Evolutionary conservation across 2,888 invertebrate species (phyloP).

Genomic region (Syritta pipiens): DNA sequence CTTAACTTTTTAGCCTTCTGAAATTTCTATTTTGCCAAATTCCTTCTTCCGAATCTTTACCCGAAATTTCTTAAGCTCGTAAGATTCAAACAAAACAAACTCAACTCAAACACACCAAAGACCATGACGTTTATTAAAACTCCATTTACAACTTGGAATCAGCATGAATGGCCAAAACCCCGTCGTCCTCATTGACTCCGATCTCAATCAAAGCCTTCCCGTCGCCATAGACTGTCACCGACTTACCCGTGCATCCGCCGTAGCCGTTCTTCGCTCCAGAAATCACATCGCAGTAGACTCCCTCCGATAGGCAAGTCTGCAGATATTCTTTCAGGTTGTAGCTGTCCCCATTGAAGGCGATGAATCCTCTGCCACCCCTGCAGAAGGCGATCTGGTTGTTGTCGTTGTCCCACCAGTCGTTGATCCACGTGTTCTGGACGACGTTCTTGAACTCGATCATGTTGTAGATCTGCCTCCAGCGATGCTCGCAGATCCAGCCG

Average conservation of each 20-base stretch:
- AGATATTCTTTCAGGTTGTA: slow-evolving; percentile 80
- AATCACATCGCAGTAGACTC: slow-evolving; percentile 90
- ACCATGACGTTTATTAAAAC: too few species aligned
- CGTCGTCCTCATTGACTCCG: slow-evolving; percentile 79
- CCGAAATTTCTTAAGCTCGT: too few species aligned
- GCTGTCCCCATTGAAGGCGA: slow-evolving; percentile 86
- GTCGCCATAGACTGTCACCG: slow-evolving; percentile 48
- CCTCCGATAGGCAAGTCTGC: slow-evolving; percentile 86
- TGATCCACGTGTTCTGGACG: slow-evolving; percentile 81
- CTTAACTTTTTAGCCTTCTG: too few species aligned
- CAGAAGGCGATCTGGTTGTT: slow-evolving; percentile 91
- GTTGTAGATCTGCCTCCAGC: slow-evolving; percentile 88
- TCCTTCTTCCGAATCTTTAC: too few species aligned
- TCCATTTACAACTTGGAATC: slow-evolving; percentile 71
- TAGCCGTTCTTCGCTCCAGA: slow-evolving; percentile 82
- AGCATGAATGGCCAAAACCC: slow-evolving; percentile 84
- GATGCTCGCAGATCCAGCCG: slow-evolving; percentile 90
- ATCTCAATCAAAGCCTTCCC: slow-evolving; percentile 58
- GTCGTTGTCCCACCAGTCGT: slow-evolving; percentile 88
- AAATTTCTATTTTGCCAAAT: too few species aligned
- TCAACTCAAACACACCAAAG: too few species aligned
- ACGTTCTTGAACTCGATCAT: slow-evolving; percentile 88
- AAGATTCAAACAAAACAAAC: too few species aligned
- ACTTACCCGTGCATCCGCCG: slow-evolving; percentile 64
- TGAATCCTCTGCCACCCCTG: slow-evolving; percentile 85